Percentiles rank a stretch among this genome's conserved stretches.
These are phyloP conservation scores for Cheumatopsyche charites DNA, from an alignment of 1,140 invertebrate genomes.

Conservation along the genomic window DNA sequence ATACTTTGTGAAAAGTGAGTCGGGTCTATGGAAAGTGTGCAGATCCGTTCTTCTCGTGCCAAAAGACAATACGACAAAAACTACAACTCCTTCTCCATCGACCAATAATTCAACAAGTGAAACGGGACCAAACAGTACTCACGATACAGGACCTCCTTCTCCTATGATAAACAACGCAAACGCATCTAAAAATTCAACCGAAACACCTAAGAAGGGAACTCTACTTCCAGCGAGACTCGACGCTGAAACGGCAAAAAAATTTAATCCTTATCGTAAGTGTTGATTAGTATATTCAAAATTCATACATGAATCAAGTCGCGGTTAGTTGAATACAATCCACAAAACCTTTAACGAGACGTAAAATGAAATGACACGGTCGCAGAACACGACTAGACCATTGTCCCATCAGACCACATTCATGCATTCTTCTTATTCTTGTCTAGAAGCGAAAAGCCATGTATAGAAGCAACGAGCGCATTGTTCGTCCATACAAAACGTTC, in stretches of 20 bases:
- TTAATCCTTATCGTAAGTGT: constrained; percentile 1
- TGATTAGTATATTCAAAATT: no score
- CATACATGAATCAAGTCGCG: no score
- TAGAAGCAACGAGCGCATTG: not conserved
- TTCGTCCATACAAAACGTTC: not conserved
- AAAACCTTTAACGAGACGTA: not conserved
- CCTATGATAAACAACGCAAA: constrained; percentile 34
- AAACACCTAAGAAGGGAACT: constrained; percentile 1
- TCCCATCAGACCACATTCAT: not conserved
- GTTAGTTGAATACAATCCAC: not conserved
- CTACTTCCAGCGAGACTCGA: not conserved
- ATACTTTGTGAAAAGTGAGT: constrained; percentile 67
- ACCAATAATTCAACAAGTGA: not conserved
- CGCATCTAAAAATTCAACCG: no score
- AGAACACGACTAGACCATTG: not conserved
- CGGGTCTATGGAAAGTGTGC: constrained; percentile 75
- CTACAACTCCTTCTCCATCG: not conserved
- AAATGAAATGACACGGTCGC: not conserved
- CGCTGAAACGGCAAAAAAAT: not conserved
- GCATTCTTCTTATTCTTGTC: not conserved
- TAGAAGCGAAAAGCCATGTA: not conserved
- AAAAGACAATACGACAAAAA: constrained; percentile 32
- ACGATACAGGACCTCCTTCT: not conserved
- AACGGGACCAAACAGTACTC: not conserved
- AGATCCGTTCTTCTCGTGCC: constrained; percentile 52